Conservation (phyloP, 2,113 vertebrate genomes). For the Acanthisitta chloris region DNA sequence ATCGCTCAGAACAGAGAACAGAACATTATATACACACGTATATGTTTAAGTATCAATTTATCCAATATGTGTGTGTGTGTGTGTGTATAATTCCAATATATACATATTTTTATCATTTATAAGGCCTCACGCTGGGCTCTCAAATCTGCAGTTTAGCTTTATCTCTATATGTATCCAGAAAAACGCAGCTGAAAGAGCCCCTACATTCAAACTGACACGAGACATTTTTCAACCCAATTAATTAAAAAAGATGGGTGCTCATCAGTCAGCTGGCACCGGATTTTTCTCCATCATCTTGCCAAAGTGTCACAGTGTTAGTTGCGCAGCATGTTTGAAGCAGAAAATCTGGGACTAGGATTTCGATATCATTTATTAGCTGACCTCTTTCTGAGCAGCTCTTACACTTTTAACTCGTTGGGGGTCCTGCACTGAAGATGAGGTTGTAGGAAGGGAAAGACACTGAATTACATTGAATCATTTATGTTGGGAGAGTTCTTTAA, state of each 20-base stretch:
- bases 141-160: slow-evolving; percentile 32
- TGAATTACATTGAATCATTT: not conserved
- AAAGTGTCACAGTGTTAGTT: slow-evolving; percentile 71
- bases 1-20: not conserved
- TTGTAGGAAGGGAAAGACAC: not conserved
- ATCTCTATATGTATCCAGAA: slow-evolving; percentile 41
- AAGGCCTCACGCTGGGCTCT: slow-evolving; percentile 35
- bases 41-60: slow-evolving; percentile 28
- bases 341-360: slow-evolving; percentile 67
- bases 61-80: not conserved
- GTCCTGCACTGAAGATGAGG: not conserved
- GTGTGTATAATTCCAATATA: slow-evolving; percentile 21
- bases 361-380: slow-evolving; percentile 45
- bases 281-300: slow-evolving; percentile 58
- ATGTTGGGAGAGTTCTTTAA: not conserved
- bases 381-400: slow-evolving; percentile 25
- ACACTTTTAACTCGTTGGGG: slow-evolving; percentile 14
- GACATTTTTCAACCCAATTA: slow-evolving; percentile 68
- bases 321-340: slow-evolving; percentile 59
- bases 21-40: slow-evolving; percentile 13
- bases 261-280: slow-evolving; percentile 65
- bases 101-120: slow-evolving; percentile 59
- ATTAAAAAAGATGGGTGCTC: slow-evolving; percentile 68
- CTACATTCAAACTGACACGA: slow-evolving; percentile 51
- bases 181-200: slow-evolving; percentile 39